Percentiles rank a stretch among this genome's conserved stretches.
Conservation (phyloP, 2,797 vertebrate species). For the Dipus sagitta region DNA sequence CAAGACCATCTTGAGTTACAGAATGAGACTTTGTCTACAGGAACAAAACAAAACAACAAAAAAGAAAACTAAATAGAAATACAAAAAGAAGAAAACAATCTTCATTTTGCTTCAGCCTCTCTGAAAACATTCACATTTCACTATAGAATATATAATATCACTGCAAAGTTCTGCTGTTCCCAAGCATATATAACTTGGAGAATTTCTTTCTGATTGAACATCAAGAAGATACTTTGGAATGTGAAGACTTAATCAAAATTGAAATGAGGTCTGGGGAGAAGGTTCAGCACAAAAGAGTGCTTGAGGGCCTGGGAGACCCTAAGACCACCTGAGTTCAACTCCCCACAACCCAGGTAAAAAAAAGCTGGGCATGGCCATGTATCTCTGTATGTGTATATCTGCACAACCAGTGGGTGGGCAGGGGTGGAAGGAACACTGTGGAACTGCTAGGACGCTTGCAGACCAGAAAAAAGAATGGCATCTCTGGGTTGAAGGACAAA, state of each 20-base stretch:
- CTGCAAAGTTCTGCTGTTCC: neutral
- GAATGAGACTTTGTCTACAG: too few species aligned
- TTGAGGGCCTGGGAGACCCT: too few species aligned
- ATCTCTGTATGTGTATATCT: too few species aligned
- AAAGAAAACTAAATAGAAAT: neutral
- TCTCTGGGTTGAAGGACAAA: too few species aligned
- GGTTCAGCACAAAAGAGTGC: too few species aligned
- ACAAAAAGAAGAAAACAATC: neutral
- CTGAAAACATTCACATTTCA: neutral
- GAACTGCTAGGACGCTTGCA: too few species aligned
- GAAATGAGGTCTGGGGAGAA: neutral
- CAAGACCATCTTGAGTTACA: neutral
- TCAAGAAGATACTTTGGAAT: constrained; percentile 29
- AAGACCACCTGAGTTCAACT: too few species aligned
- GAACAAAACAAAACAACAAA: neutral
- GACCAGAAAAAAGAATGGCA: too few species aligned
- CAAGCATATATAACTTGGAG: neutral
- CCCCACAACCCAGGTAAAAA: too few species aligned
- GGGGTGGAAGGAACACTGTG: too few species aligned
- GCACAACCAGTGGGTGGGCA: too few species aligned
- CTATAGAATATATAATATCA: fast-evolving
- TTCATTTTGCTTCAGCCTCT: neutral
- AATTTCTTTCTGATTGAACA: neutral
- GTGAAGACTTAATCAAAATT: constrained; percentile 5
- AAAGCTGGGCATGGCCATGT: too few species aligned